Evolutionary conservation across 2,797 vertebrate species (phyloP).

Genomic region (Epinephelus awoara): DNA sequence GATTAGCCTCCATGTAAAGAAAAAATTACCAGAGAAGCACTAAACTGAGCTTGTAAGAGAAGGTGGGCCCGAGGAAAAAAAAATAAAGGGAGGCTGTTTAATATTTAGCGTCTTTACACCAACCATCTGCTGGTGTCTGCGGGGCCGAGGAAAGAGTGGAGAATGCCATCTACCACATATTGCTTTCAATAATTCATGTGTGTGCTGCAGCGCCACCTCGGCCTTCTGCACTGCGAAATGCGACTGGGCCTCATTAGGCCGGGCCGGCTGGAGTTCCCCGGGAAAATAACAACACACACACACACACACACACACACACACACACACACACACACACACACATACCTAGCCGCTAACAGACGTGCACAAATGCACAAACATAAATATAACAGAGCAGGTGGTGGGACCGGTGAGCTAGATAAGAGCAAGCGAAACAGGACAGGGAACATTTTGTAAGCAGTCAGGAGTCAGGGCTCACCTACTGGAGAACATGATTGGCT

Average conservation of each 20-base stretch:
- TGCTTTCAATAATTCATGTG: constrained; percentile 84
- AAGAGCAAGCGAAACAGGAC: constrained; percentile 38
- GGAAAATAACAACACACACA: constrained; percentile 49
- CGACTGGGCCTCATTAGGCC: constrained; percentile 76
- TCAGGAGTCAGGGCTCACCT: constrained; percentile 26
- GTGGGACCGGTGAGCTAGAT: constrained; percentile 20
- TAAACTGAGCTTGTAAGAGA: constrained; percentile 45
- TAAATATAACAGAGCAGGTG: constrained; percentile 62
- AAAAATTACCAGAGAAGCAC: constrained; percentile 14
- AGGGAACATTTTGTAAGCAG: constrained; percentile 45
- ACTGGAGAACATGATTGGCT: constrained; percentile 24
- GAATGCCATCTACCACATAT: constrained; percentile 79
- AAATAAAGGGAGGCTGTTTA: constrained; percentile 61
- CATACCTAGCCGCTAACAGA: constrained; percentile 37
- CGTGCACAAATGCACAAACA: constrained; percentile 29
- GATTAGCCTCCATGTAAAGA: constrained; percentile 34
- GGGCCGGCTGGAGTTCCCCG: constrained; percentile 66
- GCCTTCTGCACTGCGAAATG: constrained; percentile 74
- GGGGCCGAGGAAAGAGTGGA: constrained; percentile 65
- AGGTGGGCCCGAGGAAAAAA: constrained; percentile 18
- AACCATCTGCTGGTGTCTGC: constrained; percentile 80
- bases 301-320: constrained; percentile 10
- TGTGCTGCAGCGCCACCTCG: constrained; percentile 71
- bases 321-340: constrained; percentile 25
- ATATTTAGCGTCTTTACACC: constrained; percentile 80